Percentiles rank a stretch among this genome's conserved stretches.
Evolutionary conservation across 2,888 invertebrate genomes (phyloP).

Genomic region (Napeogenes inachia): DNA sequence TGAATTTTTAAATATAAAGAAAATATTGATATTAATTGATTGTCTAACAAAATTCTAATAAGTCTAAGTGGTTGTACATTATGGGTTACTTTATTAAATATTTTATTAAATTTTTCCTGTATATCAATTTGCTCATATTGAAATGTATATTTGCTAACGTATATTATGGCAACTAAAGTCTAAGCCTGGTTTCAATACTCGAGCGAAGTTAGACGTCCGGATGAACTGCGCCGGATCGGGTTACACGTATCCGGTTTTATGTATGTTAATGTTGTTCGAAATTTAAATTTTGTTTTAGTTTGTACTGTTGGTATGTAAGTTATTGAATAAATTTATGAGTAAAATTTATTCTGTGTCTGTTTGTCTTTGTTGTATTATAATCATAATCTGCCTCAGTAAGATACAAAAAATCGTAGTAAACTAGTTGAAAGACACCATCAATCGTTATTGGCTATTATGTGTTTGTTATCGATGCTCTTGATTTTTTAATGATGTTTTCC

Average conservation of each 20-base stretch:
- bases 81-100: neutral
- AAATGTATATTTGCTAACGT: neutral
- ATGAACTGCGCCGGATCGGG: slow-evolving; percentile 15
- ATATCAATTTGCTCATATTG: neutral
- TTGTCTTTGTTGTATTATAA: no score
- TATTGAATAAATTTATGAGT: neutral
- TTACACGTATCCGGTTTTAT: slow-evolving; percentile 17
- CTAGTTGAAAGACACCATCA: no score
- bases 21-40: no score
- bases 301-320: neutral
- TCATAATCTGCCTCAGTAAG: no score
- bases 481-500: no score
- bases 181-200: slow-evolving; percentile 18
- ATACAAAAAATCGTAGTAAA: no score
- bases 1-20: no score
- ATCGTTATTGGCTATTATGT: no score
- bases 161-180: neutral
- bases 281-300: neutral
- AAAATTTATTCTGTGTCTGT: no score
- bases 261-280: slow-evolving; percentile 16
- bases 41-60: neutral
- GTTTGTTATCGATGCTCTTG: no score
- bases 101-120: neutral
- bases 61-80: neutral
- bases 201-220: slow-evolving; percentile 19